Evolutionary conservation across 2,113 vertebrate species (phyloP).

Genomic region (Mystacornis crossleyi): DNA sequence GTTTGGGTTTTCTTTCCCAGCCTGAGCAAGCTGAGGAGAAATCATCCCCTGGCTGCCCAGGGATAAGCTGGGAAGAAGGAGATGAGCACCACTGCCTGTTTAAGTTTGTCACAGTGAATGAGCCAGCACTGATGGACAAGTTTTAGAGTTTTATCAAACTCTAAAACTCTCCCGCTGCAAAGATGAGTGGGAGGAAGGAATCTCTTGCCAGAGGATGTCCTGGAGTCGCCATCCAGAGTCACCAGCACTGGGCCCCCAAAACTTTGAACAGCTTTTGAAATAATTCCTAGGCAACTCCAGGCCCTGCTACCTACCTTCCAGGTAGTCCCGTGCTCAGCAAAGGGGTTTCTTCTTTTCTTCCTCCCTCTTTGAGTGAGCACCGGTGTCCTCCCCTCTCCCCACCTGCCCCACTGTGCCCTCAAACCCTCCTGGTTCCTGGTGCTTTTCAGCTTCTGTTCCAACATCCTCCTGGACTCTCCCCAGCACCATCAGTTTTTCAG

Average conservation of each 20-base stretch:
- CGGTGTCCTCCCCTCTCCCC: background rate
- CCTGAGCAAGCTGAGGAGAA: background rate
- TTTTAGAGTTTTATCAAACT: background rate
- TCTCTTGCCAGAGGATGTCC: background rate
- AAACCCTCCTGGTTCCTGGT: background rate
- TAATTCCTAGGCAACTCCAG: fast-evolving
- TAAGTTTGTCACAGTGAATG: background rate
- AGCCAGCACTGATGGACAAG: background rate
- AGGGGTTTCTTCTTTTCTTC: background rate
- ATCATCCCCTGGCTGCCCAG: background rate
- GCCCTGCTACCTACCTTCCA: background rate
- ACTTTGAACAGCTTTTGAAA: background rate
- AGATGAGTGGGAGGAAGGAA: background rate
- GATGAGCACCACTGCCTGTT: no score
- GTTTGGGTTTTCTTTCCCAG: background rate
- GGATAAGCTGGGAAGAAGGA: background rate
- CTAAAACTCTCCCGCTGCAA: background rate
- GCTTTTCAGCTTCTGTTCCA: background rate
- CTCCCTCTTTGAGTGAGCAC: background rate
- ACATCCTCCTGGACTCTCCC: background rate
- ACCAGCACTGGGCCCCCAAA: background rate
- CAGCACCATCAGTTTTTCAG: background rate
- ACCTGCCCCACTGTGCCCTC: background rate
- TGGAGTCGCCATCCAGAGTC: background rate
- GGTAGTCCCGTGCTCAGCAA: background rate